Base-by-base conservation (phyloP, 2,797 vertebrate genomes). In the Myotis vivesi region DNA sequence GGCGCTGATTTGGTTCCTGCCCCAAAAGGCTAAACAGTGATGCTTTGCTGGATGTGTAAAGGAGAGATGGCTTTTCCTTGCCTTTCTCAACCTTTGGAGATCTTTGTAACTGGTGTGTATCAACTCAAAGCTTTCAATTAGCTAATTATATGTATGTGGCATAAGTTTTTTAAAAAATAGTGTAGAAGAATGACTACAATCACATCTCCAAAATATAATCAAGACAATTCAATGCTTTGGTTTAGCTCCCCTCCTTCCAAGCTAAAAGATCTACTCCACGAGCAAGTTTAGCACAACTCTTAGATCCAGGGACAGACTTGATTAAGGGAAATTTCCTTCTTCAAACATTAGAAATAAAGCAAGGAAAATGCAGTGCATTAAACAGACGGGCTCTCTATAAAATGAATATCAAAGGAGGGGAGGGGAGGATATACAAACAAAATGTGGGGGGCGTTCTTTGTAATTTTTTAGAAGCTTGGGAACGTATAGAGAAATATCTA, bases 1-100 rank as follows among this genome's bases (percentile, higher is more conserved):
- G 80, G 73, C 75, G 57, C 66, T 33, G 57, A 88, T 76, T 89
- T 94, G 82, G 33, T 90, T 95, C 82, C 89, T 88, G 44, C 49
- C 92, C 33, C 2, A 23, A 87, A 75, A 49, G 17, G 49, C 44
- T 71, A 93, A 82, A 64, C 3, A 79, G 22, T 19, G 28, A 89
- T 33, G 36, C 5, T 49, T 72, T 72, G 30, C 79, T 38, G 10
- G 25, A 77, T 82, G 20, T 30, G 82, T 92, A 86, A 95, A 90
- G 46, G n/a, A 77, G 6, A 1, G 2, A 30, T 15, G 23, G 20
- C 46, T 85, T 68, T 89, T 76, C n/a, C 79, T 72, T 62, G 59
- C 10, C 51, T 62, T 75, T 36, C 53, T 46, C 41, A 53, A 25
- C 28, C 68, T 88, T 64, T 4, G 9, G 77, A 51, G 57, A 83